Evolutionary conservation across 2,113 vertebrate species (phyloP).

Genomic region (Sialia sialis): DNA sequence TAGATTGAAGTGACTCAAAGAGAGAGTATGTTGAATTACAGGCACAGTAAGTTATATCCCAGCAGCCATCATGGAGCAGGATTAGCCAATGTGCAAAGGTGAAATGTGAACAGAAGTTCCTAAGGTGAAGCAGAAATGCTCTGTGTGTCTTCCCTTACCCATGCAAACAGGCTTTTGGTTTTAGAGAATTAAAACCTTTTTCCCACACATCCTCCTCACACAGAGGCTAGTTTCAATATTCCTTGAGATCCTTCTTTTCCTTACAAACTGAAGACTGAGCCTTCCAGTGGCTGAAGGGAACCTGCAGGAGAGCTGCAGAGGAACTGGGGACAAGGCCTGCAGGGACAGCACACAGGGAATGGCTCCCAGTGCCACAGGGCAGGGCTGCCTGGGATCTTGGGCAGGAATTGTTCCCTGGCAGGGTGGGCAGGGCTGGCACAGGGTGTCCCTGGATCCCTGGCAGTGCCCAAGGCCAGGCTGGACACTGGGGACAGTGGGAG

Average conservation of each 20-base stretch:
- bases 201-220: rapidly evolving
- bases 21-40: rapidly evolving
- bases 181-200: background rate
- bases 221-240: rapidly evolving
- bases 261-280: background rate
- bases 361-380: background rate
- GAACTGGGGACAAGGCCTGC: rapidly evolving
- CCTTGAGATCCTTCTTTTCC: background rate
- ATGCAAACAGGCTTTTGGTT: background rate
- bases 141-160: rapidly evolving
- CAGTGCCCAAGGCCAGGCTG: background rate
- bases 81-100: rapidly evolving
- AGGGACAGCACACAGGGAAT: background rate
- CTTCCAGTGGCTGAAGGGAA: background rate
- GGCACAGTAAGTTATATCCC: rapidly evolving
- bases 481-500: rapidly evolving
- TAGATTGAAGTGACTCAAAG: background rate
- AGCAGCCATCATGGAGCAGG: rapidly evolving
- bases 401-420: background rate
- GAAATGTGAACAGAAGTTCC: rapidly evolving
- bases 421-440: background rate
- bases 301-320: background rate
- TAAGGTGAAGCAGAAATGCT: rapidly evolving
- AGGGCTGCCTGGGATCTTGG: rapidly evolving
- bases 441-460: background rate